These are phyloP conservation scores for Nomada lathburiana DNA, from an alignment of 2,888 invertebrate species.

Conservation along the genomic window DNA sequence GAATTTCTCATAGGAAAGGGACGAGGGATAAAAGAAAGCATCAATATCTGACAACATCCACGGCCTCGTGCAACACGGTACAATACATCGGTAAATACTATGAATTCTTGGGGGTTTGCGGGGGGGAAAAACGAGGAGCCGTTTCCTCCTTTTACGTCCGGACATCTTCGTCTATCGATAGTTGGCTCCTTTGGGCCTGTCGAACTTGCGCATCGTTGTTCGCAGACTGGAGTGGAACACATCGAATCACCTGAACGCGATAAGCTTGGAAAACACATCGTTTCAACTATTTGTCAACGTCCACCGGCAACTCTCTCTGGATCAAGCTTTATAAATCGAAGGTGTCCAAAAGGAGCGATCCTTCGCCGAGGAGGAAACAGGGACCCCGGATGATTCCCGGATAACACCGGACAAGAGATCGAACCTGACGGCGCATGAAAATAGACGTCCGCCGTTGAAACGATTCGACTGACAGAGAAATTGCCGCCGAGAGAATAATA, in stretches of 20 bases:
- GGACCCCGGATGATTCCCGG: not conserved
- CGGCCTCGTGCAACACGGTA: not conserved
- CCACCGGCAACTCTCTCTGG: not conserved
- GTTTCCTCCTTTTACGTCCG: not conserved
- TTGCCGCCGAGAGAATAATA: not conserved
- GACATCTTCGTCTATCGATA: conserved; percentile 13
- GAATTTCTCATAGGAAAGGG: no score
- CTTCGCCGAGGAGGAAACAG: not conserved
- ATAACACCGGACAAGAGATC: conserved; percentile 4
- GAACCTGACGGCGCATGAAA: conserved; percentile 7
- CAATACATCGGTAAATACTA: not conserved
- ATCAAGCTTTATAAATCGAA: conserved; percentile 29
- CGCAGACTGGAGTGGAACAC: not conserved
- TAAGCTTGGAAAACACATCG: not conserved
- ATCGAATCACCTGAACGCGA: conserved; percentile 11
- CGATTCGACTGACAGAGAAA: not conserved
- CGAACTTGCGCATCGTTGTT: not conserved
- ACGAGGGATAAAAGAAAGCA: not conserved
- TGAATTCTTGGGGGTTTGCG: not conserved
- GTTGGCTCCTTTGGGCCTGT: not conserved
- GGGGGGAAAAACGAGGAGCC: not conserved
- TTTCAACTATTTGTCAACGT: conserved; percentile 36
- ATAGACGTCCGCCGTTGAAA: not conserved
- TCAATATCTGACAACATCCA: not conserved
- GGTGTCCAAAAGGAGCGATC: not conserved